Evolutionary conservation across 2,113 vertebrate genomes (phyloP), one percentile per base, ranked within the genome.

Genomic region (Microcebus murinus): DNA sequence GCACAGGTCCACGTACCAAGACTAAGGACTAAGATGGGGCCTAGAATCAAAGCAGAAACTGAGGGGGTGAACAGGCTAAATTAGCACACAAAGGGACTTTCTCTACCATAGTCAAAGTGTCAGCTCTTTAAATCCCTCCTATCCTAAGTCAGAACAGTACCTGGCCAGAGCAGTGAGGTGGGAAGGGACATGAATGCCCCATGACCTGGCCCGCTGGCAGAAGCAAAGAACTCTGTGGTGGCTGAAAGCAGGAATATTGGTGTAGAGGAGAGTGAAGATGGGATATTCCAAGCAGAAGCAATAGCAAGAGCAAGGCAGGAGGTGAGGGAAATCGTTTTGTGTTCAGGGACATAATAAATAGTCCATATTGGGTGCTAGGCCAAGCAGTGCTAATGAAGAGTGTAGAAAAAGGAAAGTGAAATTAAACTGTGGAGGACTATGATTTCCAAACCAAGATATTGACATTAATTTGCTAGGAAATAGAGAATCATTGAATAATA

Each of bases 51-150:
- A 80, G 68, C 67, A 95, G 12, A 83, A 83, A 90, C 13, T 31
- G 7, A 48, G 36, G 23, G 63, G 12, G 11, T 48, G 21, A 79
- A 71, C 59, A 82, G 67, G 11, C 63, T 71, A 55, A 92, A 55
- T 50, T 36, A 86, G 21, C 63, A 68, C 59, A 91, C 59, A 91
- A 34, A 87, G 71, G n/a, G 39, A 77, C 65, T 95, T 92, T 82
- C 79, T 68, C 73, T 70, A 25, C 27, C 29, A 31, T 21, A 7
- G 52, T 52, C 52, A 55, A 1, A 68, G 80, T 15, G 36, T 15
- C 61, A 6, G 59, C 42, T 88, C 42, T 50, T 70, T 90, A 91
- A 39, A 65, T 63, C 45, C 42, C 34, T 70, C 50, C 63, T 31
- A 29, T 25, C 29, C 61, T 17, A 87, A 42, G 61, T 50, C 50